Evolutionary conservation across 2,797 vertebrate species (phyloP).

Genomic region (Rousettus madagascariensis): DNA sequence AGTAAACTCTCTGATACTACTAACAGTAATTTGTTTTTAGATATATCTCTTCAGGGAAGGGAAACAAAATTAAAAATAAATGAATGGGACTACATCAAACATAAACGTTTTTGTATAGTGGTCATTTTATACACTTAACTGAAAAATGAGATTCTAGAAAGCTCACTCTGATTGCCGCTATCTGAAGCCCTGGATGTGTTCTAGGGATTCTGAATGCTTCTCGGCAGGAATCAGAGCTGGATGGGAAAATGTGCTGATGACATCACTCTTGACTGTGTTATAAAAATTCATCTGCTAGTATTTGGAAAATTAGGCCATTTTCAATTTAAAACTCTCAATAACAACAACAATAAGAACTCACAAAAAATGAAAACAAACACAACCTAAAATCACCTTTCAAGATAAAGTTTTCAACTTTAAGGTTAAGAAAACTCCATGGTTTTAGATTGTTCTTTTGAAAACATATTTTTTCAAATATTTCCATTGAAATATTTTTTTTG

Average conservation of each 20-base stretch:
- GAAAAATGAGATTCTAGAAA: not conserved
- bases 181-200: not conserved
- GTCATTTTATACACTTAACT: not conserved
- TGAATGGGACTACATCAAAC: no score
- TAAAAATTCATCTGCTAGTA: not conserved
- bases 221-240: not conserved
- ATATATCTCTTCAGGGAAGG: no score
- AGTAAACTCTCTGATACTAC: no score
- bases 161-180: not conserved
- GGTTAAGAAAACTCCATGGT: not conserved
- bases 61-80: no score
- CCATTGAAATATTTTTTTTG: not conserved
- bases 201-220: not conserved
- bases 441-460: not conserved
- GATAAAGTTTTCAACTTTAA: constrained; percentile 9
- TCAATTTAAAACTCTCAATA: not conserved
- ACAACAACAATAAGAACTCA: not conserved
- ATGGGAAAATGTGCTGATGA: not conserved
- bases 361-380: not conserved
- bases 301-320: not conserved
- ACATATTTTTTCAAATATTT: not conserved
- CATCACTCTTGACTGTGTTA: not conserved
- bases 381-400: not conserved
- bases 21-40: no score
- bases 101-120: no score